Evolutionary conservation across 2,797 vertebrate species (phyloP).

Genomic region (Oophaga sylvatica): DNA sequence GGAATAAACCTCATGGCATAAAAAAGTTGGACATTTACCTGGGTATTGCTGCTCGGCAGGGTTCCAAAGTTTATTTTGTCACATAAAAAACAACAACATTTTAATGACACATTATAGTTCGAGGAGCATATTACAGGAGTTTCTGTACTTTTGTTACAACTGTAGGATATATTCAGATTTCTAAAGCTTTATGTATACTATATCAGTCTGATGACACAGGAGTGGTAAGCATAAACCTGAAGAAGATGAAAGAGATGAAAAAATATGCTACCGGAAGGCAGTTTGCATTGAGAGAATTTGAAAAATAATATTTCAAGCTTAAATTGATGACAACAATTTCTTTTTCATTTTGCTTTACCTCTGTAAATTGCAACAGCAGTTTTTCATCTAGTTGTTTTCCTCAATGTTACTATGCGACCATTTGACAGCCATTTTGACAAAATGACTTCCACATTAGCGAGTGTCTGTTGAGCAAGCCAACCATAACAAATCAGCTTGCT

Average conservation of each 20-base stretch:
- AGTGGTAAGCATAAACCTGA: not conserved
- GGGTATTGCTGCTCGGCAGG: too few species aligned
- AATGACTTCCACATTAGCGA: conserved; percentile 73
- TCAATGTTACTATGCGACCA: not conserved
- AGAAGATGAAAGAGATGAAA: too few species aligned
- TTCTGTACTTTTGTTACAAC: too few species aligned
- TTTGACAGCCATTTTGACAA: conserved; percentile 75
- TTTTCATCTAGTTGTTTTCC: not conserved
- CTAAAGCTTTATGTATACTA: too few species aligned
- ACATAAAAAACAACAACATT: too few species aligned
- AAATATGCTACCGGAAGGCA: not conserved
- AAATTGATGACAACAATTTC: not conserved
- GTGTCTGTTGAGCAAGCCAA: conserved; percentile 75
- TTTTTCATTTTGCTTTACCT: not conserved
- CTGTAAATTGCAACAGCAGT: not conserved
- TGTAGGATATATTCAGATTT: too few species aligned
- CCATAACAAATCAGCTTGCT: conserved; percentile 75
- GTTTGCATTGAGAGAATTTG: not conserved
- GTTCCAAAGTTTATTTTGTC: too few species aligned
- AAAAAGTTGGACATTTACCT: too few species aligned
- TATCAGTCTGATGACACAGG: not conserved
- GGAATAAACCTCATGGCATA: too few species aligned
- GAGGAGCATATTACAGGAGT: too few species aligned
- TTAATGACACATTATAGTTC: too few species aligned
- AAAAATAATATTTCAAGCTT: not conserved